Evolutionary conservation across 1,140 invertebrate species (phyloP).

Genomic region (Helicorthomorpha holstii): DNA sequence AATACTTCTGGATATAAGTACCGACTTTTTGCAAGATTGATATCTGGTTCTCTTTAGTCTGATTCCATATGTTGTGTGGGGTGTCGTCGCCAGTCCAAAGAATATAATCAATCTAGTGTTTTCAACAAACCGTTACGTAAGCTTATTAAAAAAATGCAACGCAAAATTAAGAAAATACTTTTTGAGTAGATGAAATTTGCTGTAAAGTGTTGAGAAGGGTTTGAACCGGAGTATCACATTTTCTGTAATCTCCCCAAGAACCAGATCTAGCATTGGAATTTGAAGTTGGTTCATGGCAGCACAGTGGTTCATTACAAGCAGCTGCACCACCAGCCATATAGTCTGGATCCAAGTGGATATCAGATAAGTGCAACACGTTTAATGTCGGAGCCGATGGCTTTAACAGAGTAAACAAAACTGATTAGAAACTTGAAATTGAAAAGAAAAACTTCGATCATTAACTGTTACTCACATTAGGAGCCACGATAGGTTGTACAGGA

Average conservation of each 20-base stretch:
- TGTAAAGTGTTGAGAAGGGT: slow-evolving; percentile 36
- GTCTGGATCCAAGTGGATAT: slow-evolving; percentile 59
- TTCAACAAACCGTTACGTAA: not conserved
- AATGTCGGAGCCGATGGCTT: not conserved
- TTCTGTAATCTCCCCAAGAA: slow-evolving; percentile 55
- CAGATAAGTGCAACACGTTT: slow-evolving; percentile 51
- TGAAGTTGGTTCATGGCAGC: slow-evolving; percentile 47
- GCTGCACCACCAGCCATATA: slow-evolving; percentile 48
- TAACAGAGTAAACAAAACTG: not conserved
- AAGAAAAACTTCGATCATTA: not conserved
- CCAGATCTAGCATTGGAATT: slow-evolving; percentile 34
- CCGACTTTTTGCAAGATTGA: slow-evolving; percentile 38
- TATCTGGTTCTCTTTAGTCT: slow-evolving; percentile 43
- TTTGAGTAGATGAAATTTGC: slow-evolving; percentile 21
- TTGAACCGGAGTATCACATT: slow-evolving; percentile 52
- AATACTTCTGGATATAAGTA: slow-evolving; percentile 36
- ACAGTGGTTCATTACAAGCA: slow-evolving; percentile 52
- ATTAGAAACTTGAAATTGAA: not conserved
- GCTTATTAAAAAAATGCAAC: slow-evolving; percentile 3
- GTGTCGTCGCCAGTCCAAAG: slow-evolving; percentile 73
- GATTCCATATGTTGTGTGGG: slow-evolving; percentile 67
- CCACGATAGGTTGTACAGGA: not conserved
- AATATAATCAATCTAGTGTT: slow-evolving; percentile 46
- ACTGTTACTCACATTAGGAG: not conserved
- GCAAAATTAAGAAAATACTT: slow-evolving; percentile 11